Conservation (phyloP, 2,113 vertebrate species). For the Misgurnus mizolepis region DNA sequence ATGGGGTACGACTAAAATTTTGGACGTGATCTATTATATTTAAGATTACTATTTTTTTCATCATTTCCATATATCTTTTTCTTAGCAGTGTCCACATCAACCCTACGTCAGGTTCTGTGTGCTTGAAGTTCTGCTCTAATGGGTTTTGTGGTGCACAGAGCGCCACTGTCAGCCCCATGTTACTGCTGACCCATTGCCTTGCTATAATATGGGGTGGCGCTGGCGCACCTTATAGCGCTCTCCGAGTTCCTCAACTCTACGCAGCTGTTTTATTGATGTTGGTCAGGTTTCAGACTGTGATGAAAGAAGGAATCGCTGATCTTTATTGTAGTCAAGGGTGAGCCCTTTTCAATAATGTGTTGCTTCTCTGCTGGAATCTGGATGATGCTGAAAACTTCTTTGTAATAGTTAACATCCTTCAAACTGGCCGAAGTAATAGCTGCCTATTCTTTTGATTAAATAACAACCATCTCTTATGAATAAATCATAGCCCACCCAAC, state of each 20-base stretch:
- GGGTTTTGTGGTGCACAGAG: background rate
- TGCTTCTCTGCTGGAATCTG: conserved; percentile 18
- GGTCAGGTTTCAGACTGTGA: conserved; percentile 36
- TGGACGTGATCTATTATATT: background rate
- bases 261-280: conserved; percentile 43
- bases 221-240: conserved; percentile 6
- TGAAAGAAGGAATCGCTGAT: conserved; percentile 35
- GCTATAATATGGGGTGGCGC: conserved; percentile 44
- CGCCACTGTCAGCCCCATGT: conserved; percentile 6
- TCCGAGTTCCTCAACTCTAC: background rate
- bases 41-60: background rate
- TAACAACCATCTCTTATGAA: conserved; percentile 29
- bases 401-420: conserved; percentile 25
- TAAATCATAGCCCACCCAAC: conserved; percentile 38
- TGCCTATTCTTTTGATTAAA: conserved; percentile 35
- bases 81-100: conserved; percentile 15
- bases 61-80: background rate
- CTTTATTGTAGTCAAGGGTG: conserved; percentile 35
- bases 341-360: conserved; percentile 32
- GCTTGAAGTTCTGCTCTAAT: background rate
- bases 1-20: background rate
- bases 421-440: background rate
- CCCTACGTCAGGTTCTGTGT: background rate
- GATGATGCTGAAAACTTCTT: conserved; percentile 15
- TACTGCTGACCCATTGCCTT: conserved; percentile 22